Evolutionary conservation across 2,797 vertebrate genomes (phyloP).

Genomic region (Apogon hyalosoma): DNA sequence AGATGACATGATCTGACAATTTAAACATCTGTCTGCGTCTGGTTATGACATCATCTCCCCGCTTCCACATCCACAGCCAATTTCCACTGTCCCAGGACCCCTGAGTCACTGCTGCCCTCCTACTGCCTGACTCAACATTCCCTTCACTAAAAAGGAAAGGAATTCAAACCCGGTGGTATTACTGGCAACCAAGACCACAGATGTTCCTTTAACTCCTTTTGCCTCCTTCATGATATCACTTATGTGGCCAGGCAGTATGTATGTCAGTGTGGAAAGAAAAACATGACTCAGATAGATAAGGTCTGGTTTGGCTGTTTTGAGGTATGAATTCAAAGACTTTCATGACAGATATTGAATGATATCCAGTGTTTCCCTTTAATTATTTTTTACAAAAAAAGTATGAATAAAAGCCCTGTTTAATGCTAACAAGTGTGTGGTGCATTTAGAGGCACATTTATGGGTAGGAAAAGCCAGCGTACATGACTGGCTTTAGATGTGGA

Average conservation of each 20-base stretch:
- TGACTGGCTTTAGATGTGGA: background rate
- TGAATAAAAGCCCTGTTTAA: background rate
- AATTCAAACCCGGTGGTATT: slow-evolving; percentile 23
- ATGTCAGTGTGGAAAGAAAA: slow-evolving; percentile 21
- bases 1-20: background rate
- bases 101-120: slow-evolving; percentile 49
- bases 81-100: slow-evolving; percentile 12
- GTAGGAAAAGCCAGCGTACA: background rate
- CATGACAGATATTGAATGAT: background rate
- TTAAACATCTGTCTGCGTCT: slow-evolving; percentile 6
- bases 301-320: background rate
- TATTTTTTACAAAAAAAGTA: background rate
- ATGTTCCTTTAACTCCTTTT: slow-evolving; percentile 29
- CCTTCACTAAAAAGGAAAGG: slow-evolving; percentile 50
- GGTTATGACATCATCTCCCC: slow-evolving; percentile 9
- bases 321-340: background rate
- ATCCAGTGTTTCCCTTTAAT: background rate
- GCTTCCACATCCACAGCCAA: slow-evolving; percentile 22
- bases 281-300: slow-evolving; percentile 12
- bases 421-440: background rate
- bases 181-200: slow-evolving; percentile 28
- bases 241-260: background rate
- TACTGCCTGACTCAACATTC: slow-evolving; percentile 44
- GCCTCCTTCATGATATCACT: slow-evolving; percentile 5
- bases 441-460: background rate